A percentile compares a stretch with the other conserved stretches of the same genome.
Conservation (phyloP, 1,140 invertebrate species). For the Tetramorium parvispinum region DNA sequence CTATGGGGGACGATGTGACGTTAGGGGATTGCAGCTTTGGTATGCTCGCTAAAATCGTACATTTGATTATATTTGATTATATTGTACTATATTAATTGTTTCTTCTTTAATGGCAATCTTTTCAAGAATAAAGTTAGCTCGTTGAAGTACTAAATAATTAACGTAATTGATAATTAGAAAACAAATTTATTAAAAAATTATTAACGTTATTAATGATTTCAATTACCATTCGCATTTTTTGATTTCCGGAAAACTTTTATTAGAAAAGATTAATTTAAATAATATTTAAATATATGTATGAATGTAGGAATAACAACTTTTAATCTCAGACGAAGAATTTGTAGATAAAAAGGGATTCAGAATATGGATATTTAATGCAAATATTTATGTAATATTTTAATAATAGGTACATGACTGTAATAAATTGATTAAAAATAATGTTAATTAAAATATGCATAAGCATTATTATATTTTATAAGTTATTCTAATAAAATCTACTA, state of each 20-base stretch:
- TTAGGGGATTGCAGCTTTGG: background rate
- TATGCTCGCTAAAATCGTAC: background rate
- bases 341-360: background rate
- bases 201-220: background rate
- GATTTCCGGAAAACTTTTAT: background rate
- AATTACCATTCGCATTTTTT: too few species aligned
- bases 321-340: background rate
- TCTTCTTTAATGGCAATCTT: background rate
- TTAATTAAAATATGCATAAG: background rate
- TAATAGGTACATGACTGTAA: background rate
- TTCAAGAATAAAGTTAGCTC: background rate
- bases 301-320: too few species aligned
- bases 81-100: background rate
- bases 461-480: background rate
- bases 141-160: background rate
- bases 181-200: background rate
- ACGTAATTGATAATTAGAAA: background rate
- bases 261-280: background rate
- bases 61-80: conserved; percentile 18
- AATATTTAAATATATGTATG: background rate
- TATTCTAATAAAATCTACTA: background rate
- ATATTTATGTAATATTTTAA: background rate
- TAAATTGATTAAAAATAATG: background rate
- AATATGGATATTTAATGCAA: background rate
- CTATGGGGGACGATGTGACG: conserved; percentile 16